phyloP scores from a whole-genome alignment of 1,140 invertebrate species.

The Anoplolepis gracilipes region DNA sequence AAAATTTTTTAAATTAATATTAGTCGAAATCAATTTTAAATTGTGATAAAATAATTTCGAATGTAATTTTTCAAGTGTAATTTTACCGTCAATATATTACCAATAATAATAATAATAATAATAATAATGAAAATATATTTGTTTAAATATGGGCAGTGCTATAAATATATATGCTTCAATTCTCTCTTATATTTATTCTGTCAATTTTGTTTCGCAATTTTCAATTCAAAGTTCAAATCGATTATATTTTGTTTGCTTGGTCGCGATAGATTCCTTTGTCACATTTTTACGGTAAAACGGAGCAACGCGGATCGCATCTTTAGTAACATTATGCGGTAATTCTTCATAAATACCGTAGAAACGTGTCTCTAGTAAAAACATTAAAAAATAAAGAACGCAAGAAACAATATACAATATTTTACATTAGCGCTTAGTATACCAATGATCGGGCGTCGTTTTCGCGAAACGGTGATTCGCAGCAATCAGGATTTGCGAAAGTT shows the following conservation, averaged over 20 bases:
- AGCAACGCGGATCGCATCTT: constrained; percentile 41
- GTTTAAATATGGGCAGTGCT: neutral
- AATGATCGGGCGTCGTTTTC: constrained; percentile 66
- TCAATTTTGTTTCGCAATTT: neutral
- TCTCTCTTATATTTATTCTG: neutral
- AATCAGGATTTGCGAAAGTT: constrained; percentile 63
- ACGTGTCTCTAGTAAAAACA: constrained; percentile 78
- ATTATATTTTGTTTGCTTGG: neutral
- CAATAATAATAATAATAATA: no score
- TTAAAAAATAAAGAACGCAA: constrained; percentile 80
- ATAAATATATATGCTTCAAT: neutral
- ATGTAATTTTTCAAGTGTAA: neutral
- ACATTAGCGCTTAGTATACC: constrained; percentile 77
- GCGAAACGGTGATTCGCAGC: constrained; percentile 73
- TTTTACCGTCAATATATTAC: neutral
- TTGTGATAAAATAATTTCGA: neutral
- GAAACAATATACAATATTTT: constrained; percentile 83
- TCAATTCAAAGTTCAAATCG: neutral
- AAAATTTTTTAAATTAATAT: neutral
- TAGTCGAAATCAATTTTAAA: constrained; percentile 1
- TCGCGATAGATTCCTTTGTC: neutral
- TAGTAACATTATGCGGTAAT: constrained; percentile 69
- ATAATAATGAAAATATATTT: no score
- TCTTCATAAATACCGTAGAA: constrained; percentile 75
- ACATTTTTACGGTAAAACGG: constrained; percentile 31